Percentiles rank a stretch among this genome's conserved stretches.
Conservation (phyloP, 2,888 invertebrate genomes). For the Drosophila emarginata region DNA sequence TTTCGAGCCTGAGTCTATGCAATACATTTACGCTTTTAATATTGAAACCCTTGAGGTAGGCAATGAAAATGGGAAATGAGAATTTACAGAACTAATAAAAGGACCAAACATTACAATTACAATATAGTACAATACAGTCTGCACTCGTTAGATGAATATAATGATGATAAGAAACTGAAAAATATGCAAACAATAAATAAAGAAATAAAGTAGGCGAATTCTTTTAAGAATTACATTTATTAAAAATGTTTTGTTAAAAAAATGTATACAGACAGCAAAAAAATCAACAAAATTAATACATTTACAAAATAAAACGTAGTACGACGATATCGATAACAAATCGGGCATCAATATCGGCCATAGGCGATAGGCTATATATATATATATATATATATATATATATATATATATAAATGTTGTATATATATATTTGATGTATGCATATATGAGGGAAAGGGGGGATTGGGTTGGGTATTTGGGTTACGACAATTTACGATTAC, state of each 20-base stretch:
- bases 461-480: not conserved
- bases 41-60: too few relatives aligned
- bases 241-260: constrained; percentile 75
- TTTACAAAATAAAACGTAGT: constrained; percentile 76
- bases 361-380: constrained; percentile 39
- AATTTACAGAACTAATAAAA: too few relatives aligned
- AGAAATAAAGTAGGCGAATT: constrained; percentile 15
- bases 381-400: constrained; percentile 34
- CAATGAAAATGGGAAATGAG: too few relatives aligned
- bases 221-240: constrained; percentile 78
- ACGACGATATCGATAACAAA: constrained; percentile 74
- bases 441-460: not conserved
- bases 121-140: not conserved
- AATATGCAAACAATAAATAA: not conserved
- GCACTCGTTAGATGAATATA: not conserved
- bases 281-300: constrained; percentile 78
- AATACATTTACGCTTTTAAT: too few relatives aligned
- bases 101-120: too few relatives aligned
- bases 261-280: constrained; percentile 78
- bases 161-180: not conserved
- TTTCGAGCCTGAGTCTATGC: too few relatives aligned
- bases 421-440: constrained; percentile 29
- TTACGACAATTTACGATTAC: constrained; percentile 14
- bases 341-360: constrained; percentile 48
- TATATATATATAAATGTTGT: not conserved